phyloP scores from a whole-genome alignment of 2,888 invertebrate genomes.

The Drosophila antonietae region DNA sequence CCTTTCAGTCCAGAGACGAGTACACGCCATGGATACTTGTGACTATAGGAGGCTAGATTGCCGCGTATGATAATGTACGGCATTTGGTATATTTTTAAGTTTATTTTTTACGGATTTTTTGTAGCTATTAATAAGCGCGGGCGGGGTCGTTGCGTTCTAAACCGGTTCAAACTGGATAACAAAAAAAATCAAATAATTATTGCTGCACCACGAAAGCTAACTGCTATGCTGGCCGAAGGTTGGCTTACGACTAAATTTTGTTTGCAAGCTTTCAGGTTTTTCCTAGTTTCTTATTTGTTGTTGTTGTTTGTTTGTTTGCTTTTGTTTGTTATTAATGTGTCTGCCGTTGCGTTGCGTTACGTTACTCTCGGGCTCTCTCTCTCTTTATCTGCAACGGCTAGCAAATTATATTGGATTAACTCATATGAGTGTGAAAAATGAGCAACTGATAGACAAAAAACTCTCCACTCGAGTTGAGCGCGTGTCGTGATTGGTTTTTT shows the following conservation, averaged over 20 bases:
- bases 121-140: conserved; percentile 54
- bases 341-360: conserved; percentile 36
- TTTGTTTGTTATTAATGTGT: conserved; percentile 61
- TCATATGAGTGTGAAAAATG: conserved; percentile 42
- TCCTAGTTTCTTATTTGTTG: conserved; percentile 41
- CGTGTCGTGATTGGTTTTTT: conserved; percentile 1
- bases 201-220: conserved; percentile 50
- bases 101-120: conserved; percentile 24
- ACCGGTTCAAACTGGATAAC: conserved; percentile 53
- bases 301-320: conserved; percentile 34
- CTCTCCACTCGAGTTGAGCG: conserved; percentile 16
- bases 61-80: conserved; percentile 96
- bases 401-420: conserved; percentile 71
- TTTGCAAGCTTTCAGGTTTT: conserved; percentile 55
- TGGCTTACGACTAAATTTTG: conserved; percentile 68
- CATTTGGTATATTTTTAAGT: conserved; percentile 86
- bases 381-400: conserved; percentile 58
- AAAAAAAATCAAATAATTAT: conserved; percentile 30
- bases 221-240: conserved; percentile 59
- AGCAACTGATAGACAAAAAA: conserved; percentile 34
- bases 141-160: conserved; percentile 39
- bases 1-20: conserved; percentile 94
- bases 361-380: conserved; percentile 50
- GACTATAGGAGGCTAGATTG: conserved; percentile 94
- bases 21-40: conserved; percentile 94